Evolutionary conservation across 2,888 invertebrate species (phyloP).

Genomic region (Caenorhabditis sulstoni): DNA sequence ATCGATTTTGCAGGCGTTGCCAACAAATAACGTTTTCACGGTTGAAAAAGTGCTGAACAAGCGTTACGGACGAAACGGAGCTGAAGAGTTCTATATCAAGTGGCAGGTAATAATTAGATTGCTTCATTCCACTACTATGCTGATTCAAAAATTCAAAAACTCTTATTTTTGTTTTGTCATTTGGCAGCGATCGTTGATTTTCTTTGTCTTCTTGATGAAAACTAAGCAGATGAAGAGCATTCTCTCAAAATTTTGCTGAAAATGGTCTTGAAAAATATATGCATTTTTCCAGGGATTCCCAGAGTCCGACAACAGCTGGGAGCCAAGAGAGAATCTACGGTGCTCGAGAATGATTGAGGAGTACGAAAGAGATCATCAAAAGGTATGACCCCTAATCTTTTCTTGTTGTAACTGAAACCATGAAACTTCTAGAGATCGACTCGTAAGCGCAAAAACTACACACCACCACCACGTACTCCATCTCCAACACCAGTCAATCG

Average conservation of each 20-base stretch:
- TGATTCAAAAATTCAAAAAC: background rate
- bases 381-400: too few relatives aligned
- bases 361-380: conserved; percentile 1
- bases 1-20: background rate
- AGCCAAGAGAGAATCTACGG: conserved; percentile 6
- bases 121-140: too few relatives aligned
- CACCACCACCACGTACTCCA: conserved; percentile 1
- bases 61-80: background rate
- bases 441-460: conserved; percentile 8
- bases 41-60: conserved; percentile 24
- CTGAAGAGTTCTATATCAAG: conserved; percentile 9
- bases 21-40: conserved; percentile 2
- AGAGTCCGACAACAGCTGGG: conserved; percentile 10
- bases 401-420: background rate
- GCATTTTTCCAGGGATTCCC: conserved; percentile 34
- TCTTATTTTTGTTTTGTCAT: too few relatives aligned
- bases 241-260: too few relatives aligned
- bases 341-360: conserved; percentile 6
- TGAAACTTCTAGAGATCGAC: background rate
- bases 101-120: conserved; percentile 29
- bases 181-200: too few relatives aligned
- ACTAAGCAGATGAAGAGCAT: too few relatives aligned
- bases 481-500: background rate
- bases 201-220: too few relatives aligned
- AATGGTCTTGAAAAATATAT: too few relatives aligned